Evolutionary conservation across 2,113 vertebrate species (phyloP).

Genomic region (Callipepla californica): DNA sequence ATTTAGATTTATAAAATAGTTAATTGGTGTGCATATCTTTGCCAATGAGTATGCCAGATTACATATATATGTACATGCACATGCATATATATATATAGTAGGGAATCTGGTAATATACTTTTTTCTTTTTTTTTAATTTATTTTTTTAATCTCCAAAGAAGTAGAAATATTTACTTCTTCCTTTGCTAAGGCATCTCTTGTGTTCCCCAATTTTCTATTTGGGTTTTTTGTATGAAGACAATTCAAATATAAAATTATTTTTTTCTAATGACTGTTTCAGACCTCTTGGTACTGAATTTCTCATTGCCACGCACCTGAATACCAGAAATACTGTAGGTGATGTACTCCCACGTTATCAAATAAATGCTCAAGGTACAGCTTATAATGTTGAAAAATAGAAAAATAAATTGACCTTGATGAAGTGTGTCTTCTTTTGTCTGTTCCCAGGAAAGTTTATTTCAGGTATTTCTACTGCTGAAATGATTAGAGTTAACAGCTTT

Average conservation of each 20-base stretch:
- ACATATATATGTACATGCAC: background rate
- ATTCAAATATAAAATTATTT: conserved; percentile 8
- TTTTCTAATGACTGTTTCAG: conserved; percentile 48
- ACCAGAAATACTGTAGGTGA: conserved; percentile 19
- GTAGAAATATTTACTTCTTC: background rate
- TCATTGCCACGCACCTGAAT: conserved; percentile 40
- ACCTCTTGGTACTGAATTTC: background rate
- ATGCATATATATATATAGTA: background rate
- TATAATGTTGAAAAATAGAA: conserved; percentile 88
- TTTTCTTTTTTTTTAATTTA: background rate
- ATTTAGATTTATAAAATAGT: background rate
- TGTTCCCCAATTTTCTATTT: background rate
- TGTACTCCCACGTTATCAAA: conserved; percentile 69
- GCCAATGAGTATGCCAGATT: background rate
- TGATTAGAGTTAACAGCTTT: conserved; percentile 88
- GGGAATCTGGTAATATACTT: background rate
- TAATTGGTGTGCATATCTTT: background rate
- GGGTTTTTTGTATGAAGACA: background rate
- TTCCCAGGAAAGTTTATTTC: conserved; percentile 87
- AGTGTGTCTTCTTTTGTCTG: conserved; percentile 88
- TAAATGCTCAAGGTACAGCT: conserved; percentile 81
- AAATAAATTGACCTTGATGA: conserved; percentile 90
- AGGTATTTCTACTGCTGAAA: conserved; percentile 84
- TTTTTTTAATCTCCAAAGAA: background rate
- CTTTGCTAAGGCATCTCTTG: conserved; percentile 4